Percentiles rank a stretch among this genome's conserved stretches.
These are phyloP conservation scores for Eupithecia tripunctaria DNA, from an alignment of 2,888 invertebrate genomes.

Conservation along the genomic window DNA sequence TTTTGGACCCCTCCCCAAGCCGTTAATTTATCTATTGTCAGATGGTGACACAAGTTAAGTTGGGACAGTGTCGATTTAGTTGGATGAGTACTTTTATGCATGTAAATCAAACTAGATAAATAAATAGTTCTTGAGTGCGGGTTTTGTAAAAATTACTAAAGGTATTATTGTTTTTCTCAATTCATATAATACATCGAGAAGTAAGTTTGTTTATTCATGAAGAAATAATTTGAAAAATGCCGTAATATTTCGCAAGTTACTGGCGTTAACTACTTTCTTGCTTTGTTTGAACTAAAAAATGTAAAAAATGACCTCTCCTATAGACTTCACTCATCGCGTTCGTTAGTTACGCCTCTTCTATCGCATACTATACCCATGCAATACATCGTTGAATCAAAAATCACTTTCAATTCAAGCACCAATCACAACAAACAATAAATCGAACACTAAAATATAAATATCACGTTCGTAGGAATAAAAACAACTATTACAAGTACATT, in stretches of 20 bases:
- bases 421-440: conserved; percentile 43
- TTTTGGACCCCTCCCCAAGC: conserved; percentile 62
- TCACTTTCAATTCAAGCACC: conserved; percentile 17
- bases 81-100: conserved; percentile 36
- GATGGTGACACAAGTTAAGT: conserved; percentile 70
- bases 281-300: neutral
- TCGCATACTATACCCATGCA: neutral
- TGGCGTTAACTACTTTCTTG: too few species aligned
- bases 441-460: conserved; percentile 35
- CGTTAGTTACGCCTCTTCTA: neutral
- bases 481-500: conserved; percentile 38
- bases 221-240: too few species aligned
- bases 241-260: too few species aligned
- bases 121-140: neutral
- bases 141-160: neutral
- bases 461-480: conserved; percentile 34
- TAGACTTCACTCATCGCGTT: neutral
- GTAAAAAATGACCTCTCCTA: neutral
- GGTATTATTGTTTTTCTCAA: neutral
- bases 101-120: conserved; percentile 21
- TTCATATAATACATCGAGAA: neutral
- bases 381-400: neutral
- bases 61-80: conserved; percentile 62
- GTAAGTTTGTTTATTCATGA: neutral
- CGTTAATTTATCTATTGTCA: conserved; percentile 77